Conservation (phyloP, 2,888 invertebrate genomes). For the Pocota personata region DNA sequence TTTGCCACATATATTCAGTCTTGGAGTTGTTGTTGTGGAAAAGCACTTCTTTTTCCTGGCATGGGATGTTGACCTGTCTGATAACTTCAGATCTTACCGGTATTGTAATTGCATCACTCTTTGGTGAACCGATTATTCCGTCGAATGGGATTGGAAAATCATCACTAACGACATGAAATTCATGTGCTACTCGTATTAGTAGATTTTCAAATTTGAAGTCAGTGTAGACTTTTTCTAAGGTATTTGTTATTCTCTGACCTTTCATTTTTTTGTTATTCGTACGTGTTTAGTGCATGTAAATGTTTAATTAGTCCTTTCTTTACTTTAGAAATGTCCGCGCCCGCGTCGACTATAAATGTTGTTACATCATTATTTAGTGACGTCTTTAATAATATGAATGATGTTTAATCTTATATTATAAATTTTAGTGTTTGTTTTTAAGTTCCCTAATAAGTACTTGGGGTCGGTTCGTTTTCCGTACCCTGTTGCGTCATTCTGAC, state of each 20-base stretch:
- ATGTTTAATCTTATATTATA: background rate
- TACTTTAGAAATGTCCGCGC: background rate
- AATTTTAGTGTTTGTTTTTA: conserved; percentile 2
- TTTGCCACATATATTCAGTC: no score
- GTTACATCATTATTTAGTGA: background rate
- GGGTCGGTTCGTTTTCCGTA: background rate
- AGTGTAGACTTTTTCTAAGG: background rate
- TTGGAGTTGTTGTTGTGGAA: no score
- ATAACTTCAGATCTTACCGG: no score
- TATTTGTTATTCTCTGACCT: conserved; percentile 16
- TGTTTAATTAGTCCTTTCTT: background rate
- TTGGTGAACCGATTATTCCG: no score
- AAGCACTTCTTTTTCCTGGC: no score
- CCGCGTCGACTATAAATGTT: background rate
- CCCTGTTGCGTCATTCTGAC: background rate
- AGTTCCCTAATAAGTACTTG: conserved; percentile 6
- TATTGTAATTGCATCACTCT: no score
- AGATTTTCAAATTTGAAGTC: conserved; percentile 5
- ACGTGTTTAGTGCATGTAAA: background rate
- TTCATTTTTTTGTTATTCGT: conserved; percentile 8
- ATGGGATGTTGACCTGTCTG: no score
- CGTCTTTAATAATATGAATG: background rate
- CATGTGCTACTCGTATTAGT: conserved; percentile 25
- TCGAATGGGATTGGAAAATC: no score
- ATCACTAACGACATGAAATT: conserved; percentile 50